Evolutionary conservation across 37 sponge, comb jelly and placozoan genomes (phyloP), one percentile per base, ranked within the genome.

Genomic region (Cliona cf. orientalis): DNA sequence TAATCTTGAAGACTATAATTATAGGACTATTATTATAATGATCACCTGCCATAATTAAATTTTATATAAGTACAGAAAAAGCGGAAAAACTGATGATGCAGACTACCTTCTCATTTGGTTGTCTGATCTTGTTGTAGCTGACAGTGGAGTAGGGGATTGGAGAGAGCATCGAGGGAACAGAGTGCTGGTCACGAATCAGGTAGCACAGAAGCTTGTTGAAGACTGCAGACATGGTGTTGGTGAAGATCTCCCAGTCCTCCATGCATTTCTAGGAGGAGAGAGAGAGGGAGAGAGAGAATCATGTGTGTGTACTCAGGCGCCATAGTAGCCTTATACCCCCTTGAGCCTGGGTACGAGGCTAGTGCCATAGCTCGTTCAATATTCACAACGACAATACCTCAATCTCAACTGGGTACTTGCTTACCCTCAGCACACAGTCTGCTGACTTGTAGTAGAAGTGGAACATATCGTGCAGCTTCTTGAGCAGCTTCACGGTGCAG

Each of bases 371-470:
- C n/a, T n/a, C n/a, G n/a, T n/a, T n/a, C n/a, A n/a, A n/a, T n/a
- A n/a, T n/a, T n/a, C n/a, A n/a, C n/a, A n/a, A n/a, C n/a, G n/a
- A n/a, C n/a, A 19, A 28, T n/a, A 64, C n/a, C 37, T 34, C 36
- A 68, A n/a, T n/a, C 37, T 68, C 5, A 68, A 21, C 31, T n/a
- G 2, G 7, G 1, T 5, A 34, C 76, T n/a, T n/a, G n/a, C n/a
- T 63, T 46, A 89, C 89, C 83, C 78, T 71, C 79, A 79, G 32
- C 25, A 89, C 79, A 11, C 25, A 23, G 7, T 33, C 55, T 21
- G 84, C 74, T 1, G 89, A 83, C 58, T 76, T 72, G 65, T 89
- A 83, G 68, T 78, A 89, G 79, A 89, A 89, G 31, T 41, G 55
- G 74, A 89, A 89, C 26, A 78, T 29, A 49, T 89, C 79, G 66